Evolutionary conservation across 2,888 invertebrate genomes (phyloP).

Genomic region (Torymus aiolomorphi): DNA sequence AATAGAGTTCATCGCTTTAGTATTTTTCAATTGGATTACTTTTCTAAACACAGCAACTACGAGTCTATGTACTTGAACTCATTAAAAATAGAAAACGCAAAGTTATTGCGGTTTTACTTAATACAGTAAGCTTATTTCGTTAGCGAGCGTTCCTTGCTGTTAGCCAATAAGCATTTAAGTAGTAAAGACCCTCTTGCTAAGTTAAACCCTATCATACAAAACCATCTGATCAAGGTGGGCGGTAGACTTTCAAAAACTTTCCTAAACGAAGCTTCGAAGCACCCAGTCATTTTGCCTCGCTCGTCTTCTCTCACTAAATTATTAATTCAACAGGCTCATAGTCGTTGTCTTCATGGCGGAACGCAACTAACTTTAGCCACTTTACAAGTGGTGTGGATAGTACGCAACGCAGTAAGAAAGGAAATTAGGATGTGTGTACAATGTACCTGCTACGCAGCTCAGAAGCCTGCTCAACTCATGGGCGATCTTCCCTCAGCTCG

Average conservation of each 20-base stretch:
- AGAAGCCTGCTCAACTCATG: background rate
- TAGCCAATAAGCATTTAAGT: background rate
- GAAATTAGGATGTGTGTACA: background rate
- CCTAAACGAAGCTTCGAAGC: background rate
- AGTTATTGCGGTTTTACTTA: too few relatives aligned
- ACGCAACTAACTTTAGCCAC: background rate
- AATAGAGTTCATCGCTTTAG: too few relatives aligned
- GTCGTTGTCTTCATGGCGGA: background rate
- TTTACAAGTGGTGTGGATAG: background rate
- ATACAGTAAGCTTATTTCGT: background rate
- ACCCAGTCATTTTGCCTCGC: background rate
- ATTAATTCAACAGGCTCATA: background rate
- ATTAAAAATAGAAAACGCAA: too few relatives aligned
- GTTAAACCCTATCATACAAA: background rate
- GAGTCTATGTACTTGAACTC: too few relatives aligned
- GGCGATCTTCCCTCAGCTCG: background rate
- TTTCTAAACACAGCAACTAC: too few relatives aligned
- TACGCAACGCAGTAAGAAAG: background rate
- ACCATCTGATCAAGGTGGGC: slow-evolving; percentile 1
- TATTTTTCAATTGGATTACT: too few relatives aligned
- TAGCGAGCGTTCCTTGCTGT: background rate
- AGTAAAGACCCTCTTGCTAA: background rate
- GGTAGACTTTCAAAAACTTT: background rate
- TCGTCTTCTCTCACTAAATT: background rate
- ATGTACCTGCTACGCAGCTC: background rate